phyloP scores from a whole-genome alignment of 2,113 vertebrate species.

The Eudyptes chrysolophus region DNA sequence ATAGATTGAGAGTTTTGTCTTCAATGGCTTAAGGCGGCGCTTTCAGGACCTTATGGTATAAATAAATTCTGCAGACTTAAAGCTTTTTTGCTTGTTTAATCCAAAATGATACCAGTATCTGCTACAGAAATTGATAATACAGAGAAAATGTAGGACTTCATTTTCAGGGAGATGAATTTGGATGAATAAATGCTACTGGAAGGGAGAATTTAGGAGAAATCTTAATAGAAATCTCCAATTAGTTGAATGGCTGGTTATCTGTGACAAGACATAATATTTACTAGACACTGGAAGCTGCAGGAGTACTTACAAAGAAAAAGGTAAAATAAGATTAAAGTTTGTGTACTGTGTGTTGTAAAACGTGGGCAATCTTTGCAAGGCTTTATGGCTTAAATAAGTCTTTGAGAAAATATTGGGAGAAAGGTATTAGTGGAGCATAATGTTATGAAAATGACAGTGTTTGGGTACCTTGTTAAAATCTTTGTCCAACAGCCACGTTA shows the following conservation, averaged over 20 bases:
- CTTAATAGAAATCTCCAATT: conserved; percentile 68
- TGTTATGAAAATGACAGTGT: neutral
- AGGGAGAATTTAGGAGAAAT: conserved; percentile 31
- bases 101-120: conserved; percentile 34
- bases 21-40: neutral
- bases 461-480: neutral
- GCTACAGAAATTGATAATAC: conserved; percentile 23
- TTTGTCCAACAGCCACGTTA: neutral
- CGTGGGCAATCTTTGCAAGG: neutral
- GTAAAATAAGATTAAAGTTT: conserved; percentile 5
- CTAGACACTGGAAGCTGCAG: conserved; percentile 6
- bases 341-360: neutral
- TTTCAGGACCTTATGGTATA: conserved; percentile 9
- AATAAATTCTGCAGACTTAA: conserved; percentile 5
- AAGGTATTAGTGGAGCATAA: neutral
- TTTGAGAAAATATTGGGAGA: neutral
- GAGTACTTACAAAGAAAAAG: neutral
- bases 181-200: conserved; percentile 19
- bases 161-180: conserved; percentile 1
- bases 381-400: neutral
- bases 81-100: neutral
- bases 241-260: conserved; percentile 44
- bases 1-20: neutral
- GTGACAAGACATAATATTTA: conserved; percentile 35
- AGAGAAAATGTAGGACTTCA: neutral